Evolutionary conservation across 2,113 vertebrate genomes (phyloP), one percentile per base, ranked within the genome.

Genomic region (Tetrax tetrax): DNA sequence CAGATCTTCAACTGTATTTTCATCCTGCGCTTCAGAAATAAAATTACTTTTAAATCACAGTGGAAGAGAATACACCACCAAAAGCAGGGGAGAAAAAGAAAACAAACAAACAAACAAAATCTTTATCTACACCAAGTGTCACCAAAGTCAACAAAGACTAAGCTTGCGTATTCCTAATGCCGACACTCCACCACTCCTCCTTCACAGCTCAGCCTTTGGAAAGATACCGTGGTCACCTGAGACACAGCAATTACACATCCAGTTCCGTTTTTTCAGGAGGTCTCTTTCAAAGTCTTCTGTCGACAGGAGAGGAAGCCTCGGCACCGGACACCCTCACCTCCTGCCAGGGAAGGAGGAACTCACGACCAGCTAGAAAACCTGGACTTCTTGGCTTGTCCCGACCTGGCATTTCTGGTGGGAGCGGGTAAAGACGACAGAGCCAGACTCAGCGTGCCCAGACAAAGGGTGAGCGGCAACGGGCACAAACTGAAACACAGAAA

Each of bases 371-470:
- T 24, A 27, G 28, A 28, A 28, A 28, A 9, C 54, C 45, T 7
- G 27, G 14, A 8, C 43, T 22, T 27, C 50, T 10, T 24, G 57
- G 35, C 54, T 54, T 33, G 25, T 60, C 31, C 22, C 22, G 31
- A 21, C 41, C 28, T 35, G 53, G 63, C 35, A 5, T 16, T 53
- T 43, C 38, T 33, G 48, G 43, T 7, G 50, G 66, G 41, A 8
- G 18, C 0, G 47, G 47, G 63, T 14, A 14, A 37, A 33, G 71
- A 24, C 0, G 5, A 37, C 0, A 4, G 72, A 41, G 47, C 54
- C 74, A 35, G 24, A 35, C 31, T 8, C 29, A n/a, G 61, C 3
- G 6, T 27, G 54, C 63, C 37, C 84, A 45, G 45, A 28, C 35
- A 20, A 43, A 28, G 33, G 37, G 60, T 1, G 1, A 60, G 45